Evolutionary conservation across 2,888 invertebrate species (phyloP).

Genomic region (Andrena hattorfiana): DNA sequence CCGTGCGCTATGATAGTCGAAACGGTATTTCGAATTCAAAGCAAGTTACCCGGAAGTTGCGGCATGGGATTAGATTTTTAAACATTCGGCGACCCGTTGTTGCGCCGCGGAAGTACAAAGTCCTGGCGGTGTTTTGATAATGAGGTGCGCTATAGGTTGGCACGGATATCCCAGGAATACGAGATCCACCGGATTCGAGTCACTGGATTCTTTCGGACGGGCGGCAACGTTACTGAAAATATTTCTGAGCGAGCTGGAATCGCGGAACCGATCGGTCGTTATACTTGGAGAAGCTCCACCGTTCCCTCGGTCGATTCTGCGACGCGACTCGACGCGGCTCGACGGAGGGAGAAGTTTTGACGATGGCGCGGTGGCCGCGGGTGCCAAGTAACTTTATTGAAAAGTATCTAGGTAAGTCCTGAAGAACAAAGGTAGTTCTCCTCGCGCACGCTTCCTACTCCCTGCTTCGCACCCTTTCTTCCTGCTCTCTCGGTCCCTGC

Average conservation of each 20-base stretch:
- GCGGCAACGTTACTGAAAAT: constrained; percentile 41
- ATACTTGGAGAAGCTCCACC: constrained; percentile 40
- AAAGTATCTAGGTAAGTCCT: constrained; percentile 73
- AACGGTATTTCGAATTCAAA: constrained; percentile 28
- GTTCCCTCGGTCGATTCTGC: constrained; percentile 36
- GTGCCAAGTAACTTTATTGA: constrained; percentile 75
- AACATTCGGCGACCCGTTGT: constrained; percentile 53
- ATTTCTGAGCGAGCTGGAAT: constrained; percentile 38
- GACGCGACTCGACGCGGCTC: not conserved
- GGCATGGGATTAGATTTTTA: constrained; percentile 55
- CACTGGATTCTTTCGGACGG: not conserved
- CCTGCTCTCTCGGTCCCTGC: constrained; percentile 6
- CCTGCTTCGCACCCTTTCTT: constrained; percentile 27
- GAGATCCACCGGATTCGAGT: too few relatives aligned
- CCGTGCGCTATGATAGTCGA: not conserved
- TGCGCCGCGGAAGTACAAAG: constrained; percentile 26
- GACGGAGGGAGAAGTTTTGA: constrained; percentile 62
- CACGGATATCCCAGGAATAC: constrained; percentile 57
- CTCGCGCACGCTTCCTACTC: constrained; percentile 35
- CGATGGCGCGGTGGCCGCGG: constrained; percentile 49
- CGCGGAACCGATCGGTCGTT: constrained; percentile 63
- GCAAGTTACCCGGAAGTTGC: not conserved
- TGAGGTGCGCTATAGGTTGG: constrained; percentile 42
- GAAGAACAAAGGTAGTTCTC: constrained; percentile 67
- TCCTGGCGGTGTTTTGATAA: constrained; percentile 25